Evolutionary conservation across 2,113 vertebrate species (phyloP).

Genomic region (Platichthys stellatus): DNA sequence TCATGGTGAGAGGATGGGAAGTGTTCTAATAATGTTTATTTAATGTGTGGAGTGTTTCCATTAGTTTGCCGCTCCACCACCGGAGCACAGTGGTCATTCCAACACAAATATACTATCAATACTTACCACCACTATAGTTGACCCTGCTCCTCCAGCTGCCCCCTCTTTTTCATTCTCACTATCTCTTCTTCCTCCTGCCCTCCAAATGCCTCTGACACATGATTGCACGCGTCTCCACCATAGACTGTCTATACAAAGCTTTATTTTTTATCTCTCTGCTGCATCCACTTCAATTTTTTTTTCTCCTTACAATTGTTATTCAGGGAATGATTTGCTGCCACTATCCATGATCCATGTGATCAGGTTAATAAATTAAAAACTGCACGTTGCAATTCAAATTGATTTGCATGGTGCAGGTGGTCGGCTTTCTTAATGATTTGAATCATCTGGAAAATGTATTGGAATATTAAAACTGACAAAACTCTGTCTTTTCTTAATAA

Average conservation of each 20-base stretch:
- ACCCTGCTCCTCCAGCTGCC: too few relatives aligned
- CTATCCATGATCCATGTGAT: not conserved
- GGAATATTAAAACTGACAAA: not conserved
- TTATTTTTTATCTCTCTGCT: not conserved
- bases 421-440: not conserved
- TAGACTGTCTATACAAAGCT: not conserved
- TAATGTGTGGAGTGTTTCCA: not conserved
- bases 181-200: constrained; percentile 4
- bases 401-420: constrained; percentile 2
- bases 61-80: not conserved
- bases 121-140: not conserved
- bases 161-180: not conserved
- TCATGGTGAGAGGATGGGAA: not conserved
- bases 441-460: constrained; percentile 12
- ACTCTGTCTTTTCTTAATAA: not conserved
- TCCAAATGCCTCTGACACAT: constrained; percentile 7
- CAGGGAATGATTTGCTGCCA: not conserved
- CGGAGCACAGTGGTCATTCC: not conserved
- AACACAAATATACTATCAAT: not conserved
- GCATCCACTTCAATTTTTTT: not conserved
- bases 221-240: not conserved
- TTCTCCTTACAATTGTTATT: constrained; percentile 5
- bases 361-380: constrained; percentile 6
- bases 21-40: too few relatives aligned
- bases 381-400: constrained; percentile 7